These are phyloP conservation scores for Altica lythri DNA, from an alignment of 2,888 invertebrate genomes.

Conservation along the genomic window DNA sequence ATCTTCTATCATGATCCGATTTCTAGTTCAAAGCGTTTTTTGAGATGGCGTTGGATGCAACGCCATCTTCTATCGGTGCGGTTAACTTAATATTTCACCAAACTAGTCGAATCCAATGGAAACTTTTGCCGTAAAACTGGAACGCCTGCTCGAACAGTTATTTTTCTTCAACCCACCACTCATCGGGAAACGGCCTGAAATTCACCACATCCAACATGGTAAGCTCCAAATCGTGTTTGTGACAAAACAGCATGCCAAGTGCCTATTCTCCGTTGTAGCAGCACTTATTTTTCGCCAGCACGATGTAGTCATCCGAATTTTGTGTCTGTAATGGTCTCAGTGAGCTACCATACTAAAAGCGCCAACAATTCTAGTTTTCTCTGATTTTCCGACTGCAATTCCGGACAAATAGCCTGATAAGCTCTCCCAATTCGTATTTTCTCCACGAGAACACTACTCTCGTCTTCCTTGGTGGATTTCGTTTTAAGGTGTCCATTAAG, in stretches of 20 bases:
- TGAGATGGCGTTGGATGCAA: slow-evolving; percentile 77
- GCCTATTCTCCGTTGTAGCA: slow-evolving; percentile 98
- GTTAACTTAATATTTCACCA: slow-evolving; percentile 91
- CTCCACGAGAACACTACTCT: slow-evolving; percentile 73
- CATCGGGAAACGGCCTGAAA: slow-evolving; percentile 96
- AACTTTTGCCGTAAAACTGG: slow-evolving; percentile 97
- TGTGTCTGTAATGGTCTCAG: slow-evolving; percentile 81
- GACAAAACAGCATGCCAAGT: slow-evolving; percentile 97
- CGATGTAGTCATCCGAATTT: slow-evolving; percentile 96
- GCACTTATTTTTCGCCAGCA: slow-evolving; percentile 94
- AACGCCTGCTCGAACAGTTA: slow-evolving; percentile 98
- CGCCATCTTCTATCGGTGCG: slow-evolving; percentile 68
- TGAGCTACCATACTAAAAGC: slow-evolving; percentile 94
- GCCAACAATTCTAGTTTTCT: slow-evolving; percentile 78
- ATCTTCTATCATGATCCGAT: slow-evolving; percentile 85
- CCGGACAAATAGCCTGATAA: slow-evolving; percentile 91
- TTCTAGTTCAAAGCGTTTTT: slow-evolving; percentile 85
- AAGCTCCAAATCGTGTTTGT: slow-evolving; percentile 92
- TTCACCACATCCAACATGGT: slow-evolving; percentile 93
- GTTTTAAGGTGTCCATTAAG: slow-evolving; percentile 83
- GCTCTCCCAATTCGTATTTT: slow-evolving; percentile 95
- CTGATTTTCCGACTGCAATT: slow-evolving; percentile 73
- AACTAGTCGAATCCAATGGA: slow-evolving; percentile 90
- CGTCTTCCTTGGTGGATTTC: slow-evolving; percentile 85
- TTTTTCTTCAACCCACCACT: slow-evolving; percentile 98